phyloP scores from a whole-genome alignment of 2,797 vertebrate species.

The Garrulus glandarius region DNA sequence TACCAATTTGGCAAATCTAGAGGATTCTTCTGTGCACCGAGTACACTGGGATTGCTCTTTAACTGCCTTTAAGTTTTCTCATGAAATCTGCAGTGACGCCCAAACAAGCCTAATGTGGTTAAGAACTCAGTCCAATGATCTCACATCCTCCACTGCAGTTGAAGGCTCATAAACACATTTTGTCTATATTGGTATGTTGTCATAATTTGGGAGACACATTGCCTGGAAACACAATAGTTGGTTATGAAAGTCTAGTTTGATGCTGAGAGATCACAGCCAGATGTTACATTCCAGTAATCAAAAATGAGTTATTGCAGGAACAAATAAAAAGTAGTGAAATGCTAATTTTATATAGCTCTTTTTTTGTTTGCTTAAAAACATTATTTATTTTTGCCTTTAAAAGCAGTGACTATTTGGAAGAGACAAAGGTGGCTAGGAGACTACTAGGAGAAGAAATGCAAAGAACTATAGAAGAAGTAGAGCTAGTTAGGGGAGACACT shows the following conservation, averaged over 20 bases:
- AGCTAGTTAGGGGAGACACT: background rate
- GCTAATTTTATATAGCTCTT: background rate
- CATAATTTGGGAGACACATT: slow-evolving; percentile 34
- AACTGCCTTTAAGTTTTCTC: background rate
- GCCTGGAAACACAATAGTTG: slow-evolving; percentile 44
- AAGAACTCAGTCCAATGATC: slow-evolving; percentile 29
- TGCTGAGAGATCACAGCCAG: slow-evolving; percentile 29
- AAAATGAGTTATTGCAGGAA: slow-evolving; percentile 24
- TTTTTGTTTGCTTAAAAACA: background rate
- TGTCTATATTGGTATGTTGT: slow-evolving; percentile 30
- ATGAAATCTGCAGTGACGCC: background rate
- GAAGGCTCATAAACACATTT: slow-evolving; percentile 58
- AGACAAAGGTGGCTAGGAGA: background rate
- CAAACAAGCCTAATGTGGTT: slow-evolving; percentile 7
- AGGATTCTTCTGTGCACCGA: background rate
- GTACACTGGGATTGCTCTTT: background rate
- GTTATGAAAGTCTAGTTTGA: slow-evolving; percentile 35
- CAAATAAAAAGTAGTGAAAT: slow-evolving; percentile 19
- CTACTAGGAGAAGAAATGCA: background rate
- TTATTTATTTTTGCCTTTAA: background rate
- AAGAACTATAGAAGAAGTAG: background rate
- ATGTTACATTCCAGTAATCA: slow-evolving; percentile 37
- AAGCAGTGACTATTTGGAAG: background rate
- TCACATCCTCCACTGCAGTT: slow-evolving; percentile 37
- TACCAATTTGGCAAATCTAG: background rate